phyloP scores from a whole-genome alignment of 1,140 invertebrate species.

The Saccostrea echinata region DNA sequence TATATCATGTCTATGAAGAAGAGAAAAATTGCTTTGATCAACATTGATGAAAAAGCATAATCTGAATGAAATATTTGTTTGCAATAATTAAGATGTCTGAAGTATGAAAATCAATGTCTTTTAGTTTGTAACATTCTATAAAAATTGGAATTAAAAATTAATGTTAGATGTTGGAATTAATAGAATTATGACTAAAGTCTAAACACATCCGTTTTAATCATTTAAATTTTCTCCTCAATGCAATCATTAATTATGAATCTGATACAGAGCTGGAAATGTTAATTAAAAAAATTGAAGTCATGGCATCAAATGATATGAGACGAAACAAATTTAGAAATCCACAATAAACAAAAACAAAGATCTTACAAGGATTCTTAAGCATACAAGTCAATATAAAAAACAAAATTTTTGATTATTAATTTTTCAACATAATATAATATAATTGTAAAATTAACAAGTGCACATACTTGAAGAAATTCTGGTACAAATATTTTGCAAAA shows the following conservation, averaged over 20 bases:
- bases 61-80: too few relatives aligned
- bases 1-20: not conserved
- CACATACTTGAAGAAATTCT: not conserved
- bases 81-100: too few relatives aligned
- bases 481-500: not conserved
- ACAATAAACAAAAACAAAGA: too few relatives aligned
- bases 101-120: too few relatives aligned
- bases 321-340: not conserved
- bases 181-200: not conserved
- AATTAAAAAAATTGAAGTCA: not conserved
- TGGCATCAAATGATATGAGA: not conserved
- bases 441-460: constrained; percentile 25
- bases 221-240: not conserved
- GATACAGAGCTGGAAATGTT: not conserved
- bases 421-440: not conserved
- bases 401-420: not conserved
- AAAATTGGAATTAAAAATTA: not conserved
- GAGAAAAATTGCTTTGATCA: not conserved
- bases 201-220: not conserved
- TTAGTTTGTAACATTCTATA: not conserved
- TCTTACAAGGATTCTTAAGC: not conserved
- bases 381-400: not conserved
- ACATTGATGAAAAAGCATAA: too few relatives aligned
- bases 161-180: not conserved
- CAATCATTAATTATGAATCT: too few relatives aligned